phyloP scores from a whole-genome alignment of 2,797 vertebrate genomes.

The Bradypodion ventrale region DNA sequence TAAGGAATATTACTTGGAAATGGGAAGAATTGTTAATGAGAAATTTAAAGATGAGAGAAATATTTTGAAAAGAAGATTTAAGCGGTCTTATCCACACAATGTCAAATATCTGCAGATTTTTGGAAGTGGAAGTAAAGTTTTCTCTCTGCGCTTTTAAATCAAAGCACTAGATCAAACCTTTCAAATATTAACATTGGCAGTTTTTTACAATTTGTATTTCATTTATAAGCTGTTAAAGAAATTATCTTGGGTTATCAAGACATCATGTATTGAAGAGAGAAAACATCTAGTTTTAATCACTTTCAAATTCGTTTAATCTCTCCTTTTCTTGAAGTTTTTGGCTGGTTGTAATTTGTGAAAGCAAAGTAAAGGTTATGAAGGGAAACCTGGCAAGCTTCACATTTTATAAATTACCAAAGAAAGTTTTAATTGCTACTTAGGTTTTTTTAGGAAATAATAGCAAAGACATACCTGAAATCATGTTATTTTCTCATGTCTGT shows the following conservation, averaged over 20 bases:
- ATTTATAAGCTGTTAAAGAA: conserved; percentile 28
- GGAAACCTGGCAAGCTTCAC: conserved; percentile 6
- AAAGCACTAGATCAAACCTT: background rate
- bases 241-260: conserved; percentile 2
- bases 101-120: background rate
- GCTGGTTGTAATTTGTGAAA: conserved; percentile 10
- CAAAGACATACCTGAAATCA: conserved; percentile 9
- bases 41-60: background rate
- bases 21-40: background rate
- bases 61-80: background rate
- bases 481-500: background rate
- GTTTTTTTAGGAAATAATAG: conserved; percentile 36
- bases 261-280: background rate
- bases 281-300: background rate
- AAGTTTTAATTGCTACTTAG: conserved; percentile 49
- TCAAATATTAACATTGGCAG: conserved; percentile 18
- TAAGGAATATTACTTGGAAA: background rate
- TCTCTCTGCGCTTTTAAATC: background rate
- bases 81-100: background rate
- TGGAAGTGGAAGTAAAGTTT: background rate
- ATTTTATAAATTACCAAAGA: conserved; percentile 41
- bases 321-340: conserved; percentile 21
- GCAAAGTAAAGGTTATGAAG: conserved; percentile 21
- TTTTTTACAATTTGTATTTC: background rate
- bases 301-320: conserved; percentile 12